A percentile compares a stretch with the other conserved stretches of the same genome.
These are phyloP conservation scores for Apocheima hispidaria DNA, from an alignment of 2,888 invertebrate genomes.

Conservation along the genomic window DNA sequence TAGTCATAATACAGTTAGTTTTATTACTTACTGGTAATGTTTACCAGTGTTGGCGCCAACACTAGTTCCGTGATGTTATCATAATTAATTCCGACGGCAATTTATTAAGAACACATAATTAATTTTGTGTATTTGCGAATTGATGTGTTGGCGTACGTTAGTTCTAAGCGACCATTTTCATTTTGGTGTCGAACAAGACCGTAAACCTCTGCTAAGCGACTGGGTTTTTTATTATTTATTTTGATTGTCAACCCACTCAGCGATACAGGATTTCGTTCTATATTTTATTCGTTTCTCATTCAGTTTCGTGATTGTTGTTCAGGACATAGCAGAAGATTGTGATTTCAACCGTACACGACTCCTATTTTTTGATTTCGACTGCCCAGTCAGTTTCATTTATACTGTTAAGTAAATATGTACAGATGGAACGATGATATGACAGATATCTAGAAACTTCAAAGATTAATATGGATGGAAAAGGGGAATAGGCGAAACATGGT, in stretches of 20 bases:
- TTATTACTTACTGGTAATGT: slow-evolving; percentile 22
- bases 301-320: too few species aligned
- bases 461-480: too few species aligned
- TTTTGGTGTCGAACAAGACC: slow-evolving; percentile 8
- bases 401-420: too few species aligned
- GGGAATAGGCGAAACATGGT: not conserved
- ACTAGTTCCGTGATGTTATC: slow-evolving; percentile 31
- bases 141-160: slow-evolving; percentile 14
- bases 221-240: not conserved
- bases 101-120: slow-evolving; percentile 32
- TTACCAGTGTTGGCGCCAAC: slow-evolving; percentile 28
- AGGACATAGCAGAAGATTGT: too few species aligned
- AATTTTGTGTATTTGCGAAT: slow-evolving; percentile 29
- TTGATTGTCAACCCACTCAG: too few species aligned
- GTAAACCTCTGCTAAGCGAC: slow-evolving; percentile 10
- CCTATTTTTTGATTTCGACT: too few species aligned
- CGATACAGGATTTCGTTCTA: not conserved
- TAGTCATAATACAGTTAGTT: slow-evolving; percentile 21
- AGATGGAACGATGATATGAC: not conserved
- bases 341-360: too few species aligned
- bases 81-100: slow-evolving; percentile 34
- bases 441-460: not conserved
- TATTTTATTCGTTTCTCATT: too few species aligned
- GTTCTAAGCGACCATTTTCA: slow-evolving; percentile 4
- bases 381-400: too few species aligned